Evolutionary conservation across 1,140 invertebrate genomes (phyloP), one percentile per base, ranked within the genome.

Genomic region (Parasteatoda tepidariorum): DNA sequence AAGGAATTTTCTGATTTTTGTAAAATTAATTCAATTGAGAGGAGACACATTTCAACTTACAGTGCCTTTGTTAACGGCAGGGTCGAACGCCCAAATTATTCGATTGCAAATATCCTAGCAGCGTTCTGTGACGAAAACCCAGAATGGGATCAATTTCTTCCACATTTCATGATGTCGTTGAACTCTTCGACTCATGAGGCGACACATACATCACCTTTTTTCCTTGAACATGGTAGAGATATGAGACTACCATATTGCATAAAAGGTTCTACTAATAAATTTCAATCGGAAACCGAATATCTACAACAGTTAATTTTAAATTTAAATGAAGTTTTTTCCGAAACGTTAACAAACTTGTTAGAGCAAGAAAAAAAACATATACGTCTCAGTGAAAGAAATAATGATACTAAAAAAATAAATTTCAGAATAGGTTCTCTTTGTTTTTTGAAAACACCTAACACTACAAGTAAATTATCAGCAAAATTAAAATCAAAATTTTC

Each of bases 1-100:
- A 24, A 6, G 9, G 57, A 61, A 61, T 61, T 61, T 61, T 61
- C 57, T 11, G 57, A 61, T 15, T 61, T 61, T 61, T 61, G 57
- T 24, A 61, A 24, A 24, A 11, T 15, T 11, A 7, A 15, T 15
- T 7, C 9, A 6, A 24, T 61, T 61, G 22, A 61, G 22, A 61
- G 22, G 22, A 11, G 57, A 6, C 57, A 61, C 6, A 61, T 61
- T 15, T 61, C 22, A 11, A 7, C 22, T 24, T 24, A 61, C 22
- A 11, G 9, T 11, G 57, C 57, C 22, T 22, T 11, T 61, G 57
- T 61, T 11, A 61, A 61, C 22, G 57, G 57, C 22, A 11, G 57
- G 22, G 22, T 61, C 22, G 57, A 61, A 22, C 9, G 22, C 5
- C 57, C 57, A 11, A 61, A 61, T 24, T 22, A 61, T 11, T 61